These are phyloP conservation scores for Paradoxurus hermaphroditus DNA, from an alignment of 2,113 vertebrate genomes.

Conservation along the genomic window DNA sequence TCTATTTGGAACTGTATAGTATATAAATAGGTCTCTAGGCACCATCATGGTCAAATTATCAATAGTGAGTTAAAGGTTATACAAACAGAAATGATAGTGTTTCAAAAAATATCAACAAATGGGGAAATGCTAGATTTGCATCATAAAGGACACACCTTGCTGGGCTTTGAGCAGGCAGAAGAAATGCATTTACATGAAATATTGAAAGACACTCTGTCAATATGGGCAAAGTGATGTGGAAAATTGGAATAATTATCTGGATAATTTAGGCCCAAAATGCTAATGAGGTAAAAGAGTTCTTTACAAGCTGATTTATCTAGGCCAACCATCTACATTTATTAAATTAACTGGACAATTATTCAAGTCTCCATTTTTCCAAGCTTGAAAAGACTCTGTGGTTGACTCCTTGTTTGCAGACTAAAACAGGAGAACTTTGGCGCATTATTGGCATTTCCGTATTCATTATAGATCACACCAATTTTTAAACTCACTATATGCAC, in stretches of 20 bases:
- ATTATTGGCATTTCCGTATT: conserved; percentile 33
- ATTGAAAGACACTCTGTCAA: conserved; percentile 47
- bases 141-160: conserved; percentile 53
- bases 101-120: conserved; percentile 46
- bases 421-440: background rate
- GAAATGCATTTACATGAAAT: conserved; percentile 57
- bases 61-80: conserved; percentile 46
- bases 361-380: conserved; percentile 26
- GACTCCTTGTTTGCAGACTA: conserved; percentile 37
- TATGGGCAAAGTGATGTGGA: conserved; percentile 53
- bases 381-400: conserved; percentile 44
- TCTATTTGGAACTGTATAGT: background rate
- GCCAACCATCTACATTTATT: conserved; percentile 58
- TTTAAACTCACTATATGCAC: conserved; percentile 9
- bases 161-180: background rate
- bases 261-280: conserved; percentile 61
- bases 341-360: conserved; percentile 64
- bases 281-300: conserved; percentile 61
- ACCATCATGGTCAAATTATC: conserved; percentile 13
- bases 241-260: conserved; percentile 61
- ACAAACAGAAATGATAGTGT: conserved; percentile 26
- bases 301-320: conserved; percentile 57
- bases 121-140: conserved; percentile 65
- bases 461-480: conserved; percentile 4
- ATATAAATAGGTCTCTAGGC: background rate